These are phyloP conservation scores for Drosophila bocqueti DNA, from an alignment of 1,140 invertebrate genomes.

Conservation along the genomic window DNA sequence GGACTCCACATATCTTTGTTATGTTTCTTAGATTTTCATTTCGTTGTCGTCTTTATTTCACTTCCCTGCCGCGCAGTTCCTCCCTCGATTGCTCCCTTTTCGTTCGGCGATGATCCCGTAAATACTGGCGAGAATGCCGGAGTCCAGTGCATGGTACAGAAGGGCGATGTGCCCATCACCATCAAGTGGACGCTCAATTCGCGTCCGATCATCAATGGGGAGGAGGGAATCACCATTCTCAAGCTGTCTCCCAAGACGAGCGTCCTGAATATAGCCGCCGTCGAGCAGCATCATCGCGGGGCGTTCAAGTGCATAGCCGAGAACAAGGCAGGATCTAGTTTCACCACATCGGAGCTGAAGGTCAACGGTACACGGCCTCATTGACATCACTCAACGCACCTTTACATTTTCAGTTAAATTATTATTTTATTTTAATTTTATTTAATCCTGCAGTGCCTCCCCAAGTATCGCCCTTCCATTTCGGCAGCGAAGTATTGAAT, in stretches of 20 bases:
- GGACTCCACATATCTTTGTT: not conserved
- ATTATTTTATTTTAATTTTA: constrained; percentile 38
- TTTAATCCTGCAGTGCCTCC: constrained; percentile 87
- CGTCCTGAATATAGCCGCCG: constrained; percentile 87
- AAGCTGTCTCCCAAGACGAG: constrained; percentile 89
- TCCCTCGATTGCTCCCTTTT: constrained; percentile 87
- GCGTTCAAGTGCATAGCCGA: constrained; percentile 89
- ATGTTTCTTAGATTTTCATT: constrained; percentile 36
- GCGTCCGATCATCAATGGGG: constrained; percentile 76
- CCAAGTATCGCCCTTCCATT: constrained; percentile 88
- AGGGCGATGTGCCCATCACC: constrained; percentile 90
- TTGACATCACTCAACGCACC: not conserved
- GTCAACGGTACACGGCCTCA: constrained; percentile 86
- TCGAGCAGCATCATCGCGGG: constrained; percentile 86
- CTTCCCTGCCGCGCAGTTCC: constrained; percentile 72
- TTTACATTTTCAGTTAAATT: constrained; percentile 24
- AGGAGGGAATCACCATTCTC: constrained; percentile 86
- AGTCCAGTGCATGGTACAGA: constrained; percentile 90
- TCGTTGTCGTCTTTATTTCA: constrained; percentile 8
- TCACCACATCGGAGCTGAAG: constrained; percentile 86
- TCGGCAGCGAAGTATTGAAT: constrained; percentile 88
- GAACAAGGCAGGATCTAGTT: constrained; percentile 87
- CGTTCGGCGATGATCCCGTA: constrained; percentile 89
- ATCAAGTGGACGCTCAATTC: constrained; percentile 88
- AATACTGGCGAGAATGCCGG: constrained; percentile 91